Base-by-base conservation (phyloP, 2,888 invertebrate genomes). In the Meteorus cinctellus region DNA sequence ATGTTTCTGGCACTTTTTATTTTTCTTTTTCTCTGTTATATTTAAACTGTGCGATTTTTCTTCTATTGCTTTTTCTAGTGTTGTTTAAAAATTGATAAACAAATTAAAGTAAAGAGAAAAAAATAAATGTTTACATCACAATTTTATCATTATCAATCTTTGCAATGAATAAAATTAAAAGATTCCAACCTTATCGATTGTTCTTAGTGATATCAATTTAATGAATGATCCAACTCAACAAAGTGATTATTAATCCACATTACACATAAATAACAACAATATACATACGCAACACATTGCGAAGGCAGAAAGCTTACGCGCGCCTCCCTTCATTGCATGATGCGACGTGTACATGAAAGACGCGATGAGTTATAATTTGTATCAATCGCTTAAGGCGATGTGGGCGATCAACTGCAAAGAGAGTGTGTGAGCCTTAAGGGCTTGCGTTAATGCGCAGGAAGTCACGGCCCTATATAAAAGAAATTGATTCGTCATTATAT, bases 401-500 rank as follows among this genome's bases (percentile, higher is more conserved):
- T 84, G 82, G 84, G 83, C 84, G 48, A 69, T 51, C 67, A 73
- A 55, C 55, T 59, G 55, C 29, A 63, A 72, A 24, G 45, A 24
- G 10, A 65, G 55, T 36, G 41, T 41, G 19, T 45, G 34, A 34
- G 66, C 72, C 72, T 24, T 14, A 19, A 60, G 69, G 55, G 55
- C 41, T 68, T 67, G 45, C 65, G 55, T 72, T 68, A 67, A 72
- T 76, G 72, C 77, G 78, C 73, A 79, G 81, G 77, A 83, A 81
- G 82, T 80, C 81, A 83, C 68, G 80, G 78, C 82, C 76, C 76
- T 69, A 62, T 55, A 55, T 41, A 55, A 75, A 82, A 81, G 82
- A 84, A 86, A 86, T 87, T 87, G 86, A 87, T 86, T 87, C 83
- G 86, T 86, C 86, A 84, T 86, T 85, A 84, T 81, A 75, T 75